Evolutionary conservation across 2,797 vertebrate species (phyloP).

Genomic region (Gorsachius magnificus): DNA sequence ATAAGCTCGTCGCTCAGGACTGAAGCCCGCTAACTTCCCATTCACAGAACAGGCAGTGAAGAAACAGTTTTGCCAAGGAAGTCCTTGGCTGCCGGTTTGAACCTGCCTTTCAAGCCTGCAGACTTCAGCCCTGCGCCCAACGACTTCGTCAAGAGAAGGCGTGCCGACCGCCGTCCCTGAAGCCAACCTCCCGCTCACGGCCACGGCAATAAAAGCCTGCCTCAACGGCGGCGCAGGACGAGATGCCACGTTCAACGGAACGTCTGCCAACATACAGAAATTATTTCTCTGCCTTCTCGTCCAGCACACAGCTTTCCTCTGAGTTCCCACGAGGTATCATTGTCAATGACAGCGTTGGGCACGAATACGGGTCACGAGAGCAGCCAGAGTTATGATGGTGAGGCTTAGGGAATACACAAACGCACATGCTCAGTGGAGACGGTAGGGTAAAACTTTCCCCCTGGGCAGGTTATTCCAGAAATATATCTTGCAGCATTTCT

Average conservation of each 20-base stretch:
- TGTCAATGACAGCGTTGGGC: neutral
- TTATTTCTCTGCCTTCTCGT: neutral
- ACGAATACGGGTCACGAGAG: neutral
- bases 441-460: neutral
- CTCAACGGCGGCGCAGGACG: neutral
- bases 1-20: neutral
- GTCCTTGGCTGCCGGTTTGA: neutral
- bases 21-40: neutral
- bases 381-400: neutral
- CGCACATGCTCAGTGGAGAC: neutral
- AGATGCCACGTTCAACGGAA: neutral
- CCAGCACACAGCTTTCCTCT: fast-evolving
- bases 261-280: fast-evolving
- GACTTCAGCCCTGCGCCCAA: neutral
- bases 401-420: neutral
- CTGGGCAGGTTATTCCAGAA: slow-evolving; percentile 39
- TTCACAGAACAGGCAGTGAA: neutral
- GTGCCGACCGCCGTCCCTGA: fast-evolving
- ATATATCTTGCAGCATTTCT: slow-evolving; percentile 23
- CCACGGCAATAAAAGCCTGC: neutral
- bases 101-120: neutral
- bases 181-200: neutral
- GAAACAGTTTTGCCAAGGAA: neutral
- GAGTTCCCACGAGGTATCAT: fast-evolving
- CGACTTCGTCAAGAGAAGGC: neutral